A percentile compares a stretch with the other conserved stretches of the same genome.
Conservation (phyloP, 2,888 invertebrate species). For the Drosophila falleni region DNA sequence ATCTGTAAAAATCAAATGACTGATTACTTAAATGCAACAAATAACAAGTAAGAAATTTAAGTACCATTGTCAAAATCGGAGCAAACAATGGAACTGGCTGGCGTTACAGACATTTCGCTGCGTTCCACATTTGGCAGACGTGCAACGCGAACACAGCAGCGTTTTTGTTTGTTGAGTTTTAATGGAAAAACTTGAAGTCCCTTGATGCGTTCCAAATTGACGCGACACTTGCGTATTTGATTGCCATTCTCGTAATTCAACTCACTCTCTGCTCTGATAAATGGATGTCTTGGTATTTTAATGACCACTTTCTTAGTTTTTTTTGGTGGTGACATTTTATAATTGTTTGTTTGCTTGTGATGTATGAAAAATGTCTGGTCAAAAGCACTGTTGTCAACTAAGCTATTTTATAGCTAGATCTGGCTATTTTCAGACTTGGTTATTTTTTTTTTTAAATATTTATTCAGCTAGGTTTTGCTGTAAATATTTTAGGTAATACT, state of each 20-base stretch:
- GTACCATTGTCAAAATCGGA: constrained; percentile 59
- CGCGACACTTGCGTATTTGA: constrained; percentile 74
- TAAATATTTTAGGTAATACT: no score
- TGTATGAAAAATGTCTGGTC: constrained; percentile 8
- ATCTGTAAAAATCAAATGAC: constrained; percentile 21
- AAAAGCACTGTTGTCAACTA: constrained; percentile 23
- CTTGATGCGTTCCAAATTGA: constrained; percentile 66
- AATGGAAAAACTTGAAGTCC: constrained; percentile 31
- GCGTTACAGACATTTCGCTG: constrained; percentile 73
- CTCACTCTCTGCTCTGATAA: constrained; percentile 46
- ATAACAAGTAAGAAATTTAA: no score
- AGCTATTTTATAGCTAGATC: no score
- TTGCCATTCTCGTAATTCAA: constrained; percentile 39
- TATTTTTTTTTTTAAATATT: no score
- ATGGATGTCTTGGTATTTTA: constrained; percentile 71
- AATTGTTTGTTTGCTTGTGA: neutral
- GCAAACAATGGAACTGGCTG: constrained; percentile 68
- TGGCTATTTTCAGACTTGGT: no score
- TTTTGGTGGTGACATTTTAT: constrained; percentile 51
- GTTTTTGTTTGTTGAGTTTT: constrained; percentile 57
- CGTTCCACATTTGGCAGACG: constrained; percentile 66
- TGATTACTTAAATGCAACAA: neutral
- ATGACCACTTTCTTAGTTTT: constrained; percentile 70
- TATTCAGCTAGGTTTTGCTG: no score
- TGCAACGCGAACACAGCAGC: constrained; percentile 75